Percentiles rank a stretch among this genome's conserved stretches.
Conservation (phyloP, 2,797 vertebrate genomes). For the Novumbra hubbsi region DNA sequence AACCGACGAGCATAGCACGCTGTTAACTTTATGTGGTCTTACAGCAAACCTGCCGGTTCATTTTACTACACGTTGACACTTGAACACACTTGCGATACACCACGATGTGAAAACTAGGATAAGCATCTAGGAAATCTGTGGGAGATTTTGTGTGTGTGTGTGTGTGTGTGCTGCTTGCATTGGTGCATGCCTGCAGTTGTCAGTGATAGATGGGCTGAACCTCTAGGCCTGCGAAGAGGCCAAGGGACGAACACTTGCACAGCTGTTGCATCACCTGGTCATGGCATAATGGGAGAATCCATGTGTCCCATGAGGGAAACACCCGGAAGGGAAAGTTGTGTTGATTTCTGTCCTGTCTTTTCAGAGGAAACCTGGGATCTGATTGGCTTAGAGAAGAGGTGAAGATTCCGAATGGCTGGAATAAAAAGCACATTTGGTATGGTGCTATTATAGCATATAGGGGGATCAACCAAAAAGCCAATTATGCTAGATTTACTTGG, state of each 20-base stretch:
- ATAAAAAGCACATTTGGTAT: conserved; percentile 9
- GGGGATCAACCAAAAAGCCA: conserved; percentile 21
- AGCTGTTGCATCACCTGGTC: conserved; percentile 67
- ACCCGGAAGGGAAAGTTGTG: conserved; percentile 17
- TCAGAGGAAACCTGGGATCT: conserved; percentile 35
- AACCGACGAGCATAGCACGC: background rate
- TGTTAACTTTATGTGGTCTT: conserved; percentile 11
- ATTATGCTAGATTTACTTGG: conserved; percentile 12
- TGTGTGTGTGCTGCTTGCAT: background rate
- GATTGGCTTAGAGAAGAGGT: conserved; percentile 32
- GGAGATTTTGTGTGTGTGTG: conserved; percentile 10
- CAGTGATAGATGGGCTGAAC: conserved; percentile 14
- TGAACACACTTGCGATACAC: background rate
- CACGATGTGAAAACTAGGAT: background rate
- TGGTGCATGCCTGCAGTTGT: conserved; percentile 21
- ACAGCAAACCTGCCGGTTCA: conserved; percentile 6
- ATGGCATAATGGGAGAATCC: conserved; percentile 35
- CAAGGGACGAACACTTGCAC: conserved; percentile 39
- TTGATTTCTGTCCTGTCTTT: conserved; percentile 44
- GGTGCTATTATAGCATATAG: background rate
- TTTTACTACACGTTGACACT: conserved; percentile 11
- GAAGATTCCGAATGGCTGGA: conserved; percentile 37
- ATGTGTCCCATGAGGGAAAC: conserved; percentile 25
- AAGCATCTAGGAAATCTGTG: conserved; percentile 2
- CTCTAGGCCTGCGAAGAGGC: conserved; percentile 33